Evolutionary conservation across 2,113 vertebrate genomes (phyloP), one percentile per base, ranked within the genome.

Genomic region (Mesembrinibis cayennensis): DNA sequence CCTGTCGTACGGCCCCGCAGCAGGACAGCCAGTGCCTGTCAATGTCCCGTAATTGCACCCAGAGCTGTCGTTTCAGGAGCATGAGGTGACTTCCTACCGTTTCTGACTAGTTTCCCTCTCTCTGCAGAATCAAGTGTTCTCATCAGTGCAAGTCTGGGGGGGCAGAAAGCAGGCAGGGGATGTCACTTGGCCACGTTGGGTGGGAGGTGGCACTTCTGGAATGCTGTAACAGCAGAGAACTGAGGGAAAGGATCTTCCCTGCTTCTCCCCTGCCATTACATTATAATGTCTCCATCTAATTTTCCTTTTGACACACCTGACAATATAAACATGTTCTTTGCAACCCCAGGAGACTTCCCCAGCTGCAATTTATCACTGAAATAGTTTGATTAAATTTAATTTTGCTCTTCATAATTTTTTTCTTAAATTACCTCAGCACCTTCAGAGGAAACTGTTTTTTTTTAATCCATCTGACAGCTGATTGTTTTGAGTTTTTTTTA

Each of bases 401-500:
- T 96, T 90, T 96, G 26, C 44, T 82, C 36, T 90, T 87, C 73
- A 47, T 83, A 66, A 50, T 55, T 86, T 78, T 83, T 87, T 94
- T 62, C 78, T 91, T 59, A 59, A 96, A 96, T 94, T 85, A 91
- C 58, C 20, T 88, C 56, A 62, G 61, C 36, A 59, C 22, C 90
- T 95, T 85, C 69, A 87, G 56, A 92, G 32, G 19, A 76, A 86
- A 85, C 19, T 17, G 3, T 2, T 13, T 34, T 96, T 96, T 96
- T 93, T 90, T 71, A 94, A 90, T 86, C 82, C 73, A 85, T 91
- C 86, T 96, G 93, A 92, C 81, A 96, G 81, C 59, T 89, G 85
- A 97, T 95, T 95, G 80, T 96, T 97, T 92, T 86, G 84, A 69
- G 4, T 26, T 90, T 89, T 87, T 97, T 97, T 95, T 87, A 93